Evolutionary conservation across 2,113 vertebrate species (phyloP).

Genomic region (Miniopterus natalensis): DNA sequence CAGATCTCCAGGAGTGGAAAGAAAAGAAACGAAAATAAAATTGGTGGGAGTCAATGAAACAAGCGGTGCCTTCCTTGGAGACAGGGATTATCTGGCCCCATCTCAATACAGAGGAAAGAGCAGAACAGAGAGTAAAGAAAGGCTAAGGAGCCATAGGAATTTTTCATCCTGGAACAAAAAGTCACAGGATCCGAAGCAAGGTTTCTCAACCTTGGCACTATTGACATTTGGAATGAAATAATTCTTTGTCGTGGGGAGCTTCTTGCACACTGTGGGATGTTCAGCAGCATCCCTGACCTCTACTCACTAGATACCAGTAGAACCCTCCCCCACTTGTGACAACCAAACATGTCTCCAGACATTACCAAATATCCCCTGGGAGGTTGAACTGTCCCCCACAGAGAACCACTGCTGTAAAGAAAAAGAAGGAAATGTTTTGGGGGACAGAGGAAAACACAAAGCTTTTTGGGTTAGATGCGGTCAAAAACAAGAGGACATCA

Average conservation of each 20-base stretch:
- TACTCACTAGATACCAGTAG: background rate
- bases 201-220: background rate
- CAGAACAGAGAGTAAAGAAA: background rate
- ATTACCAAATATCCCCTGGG: slow-evolving; percentile 34
- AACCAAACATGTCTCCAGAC: slow-evolving; percentile 45
- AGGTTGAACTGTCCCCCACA: background rate
- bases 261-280: background rate
- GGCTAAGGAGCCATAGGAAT: background rate
- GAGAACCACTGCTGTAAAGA: slow-evolving; percentile 23
- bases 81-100: background rate
- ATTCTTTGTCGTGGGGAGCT: background rate
- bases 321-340: background rate
- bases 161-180: slow-evolving; percentile 36
- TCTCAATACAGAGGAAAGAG: background rate
- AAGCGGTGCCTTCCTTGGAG: slow-evolving; percentile 24
- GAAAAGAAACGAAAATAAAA: slow-evolving; percentile 62
- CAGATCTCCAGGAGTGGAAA: background rate
- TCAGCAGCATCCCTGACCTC: background rate
- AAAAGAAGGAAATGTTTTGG: background rate
- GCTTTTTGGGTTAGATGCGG: slow-evolving; percentile 19
- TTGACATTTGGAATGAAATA: background rate
- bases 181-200: background rate
- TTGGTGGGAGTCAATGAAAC: slow-evolving; percentile 34
- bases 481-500: slow-evolving; percentile 33
- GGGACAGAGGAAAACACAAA: slow-evolving; percentile 40